Base-by-base conservation (phyloP, 2,888 invertebrate genomes). In the Perdita meconis region DNA sequence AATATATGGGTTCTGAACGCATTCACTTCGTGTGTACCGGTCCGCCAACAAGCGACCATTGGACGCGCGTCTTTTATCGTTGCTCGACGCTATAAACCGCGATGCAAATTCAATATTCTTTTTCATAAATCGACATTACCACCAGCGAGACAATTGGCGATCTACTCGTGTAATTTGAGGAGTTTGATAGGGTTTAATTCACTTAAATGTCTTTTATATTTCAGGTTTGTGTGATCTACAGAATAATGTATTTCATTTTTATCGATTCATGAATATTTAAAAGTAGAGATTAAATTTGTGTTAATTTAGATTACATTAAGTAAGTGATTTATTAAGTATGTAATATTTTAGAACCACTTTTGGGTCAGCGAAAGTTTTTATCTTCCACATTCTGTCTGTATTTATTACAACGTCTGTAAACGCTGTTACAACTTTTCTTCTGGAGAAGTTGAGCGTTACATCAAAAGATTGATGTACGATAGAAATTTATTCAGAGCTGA, bases 1-100 rank as follows among this genome's bases (percentile, higher is more conserved):
- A 71, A 78, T 80, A 71, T 68, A 82, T 60, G 72, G 68, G 74
- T 66, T 71, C 44, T 8, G 56, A 55, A 24, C 19, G 47, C 10
- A n/a, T n/a, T n/a, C 60, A 19, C 70, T 50, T 66, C 47, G 50
- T 38, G 40, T 53, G 24, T 40, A 38, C 26, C 12, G 24, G 51
- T 34, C 51, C 44, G 51, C 61, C 61, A 42, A 75, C 40, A 38
- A 24, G 19, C 22, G 47, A 8, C 4, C 59, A 65, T 75, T 65
- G 60, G 59, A 12, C 50, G 40, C 1, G 8, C 34, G 24, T 30
- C 3, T 38, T 30, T 24, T 36, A 42, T 22, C 19, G 13, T 12
- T 16, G n/a, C 22, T 13, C n/a, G 1, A 2, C 5, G 10, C 36
- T 36, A 60, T 68, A 68, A n/a, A 68, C 53, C 44, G 16, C 22